Conservation (phyloP, 2,888 invertebrate genomes). For the Neoaliturus tenellus region DNA sequence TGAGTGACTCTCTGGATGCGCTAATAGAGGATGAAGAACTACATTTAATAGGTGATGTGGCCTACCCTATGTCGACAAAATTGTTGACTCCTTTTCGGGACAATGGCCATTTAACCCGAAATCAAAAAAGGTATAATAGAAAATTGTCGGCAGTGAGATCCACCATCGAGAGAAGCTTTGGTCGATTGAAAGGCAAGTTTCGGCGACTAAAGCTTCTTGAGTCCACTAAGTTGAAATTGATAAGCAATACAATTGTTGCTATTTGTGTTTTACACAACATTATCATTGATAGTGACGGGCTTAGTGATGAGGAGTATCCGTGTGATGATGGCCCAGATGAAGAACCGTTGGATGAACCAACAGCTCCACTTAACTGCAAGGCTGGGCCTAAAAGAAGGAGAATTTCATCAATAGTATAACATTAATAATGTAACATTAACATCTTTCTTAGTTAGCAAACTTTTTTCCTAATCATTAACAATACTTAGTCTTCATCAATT, state of each 20-base stretch:
- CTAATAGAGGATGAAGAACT: background rate
- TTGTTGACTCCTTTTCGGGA: conserved; percentile 12
- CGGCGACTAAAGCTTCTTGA: conserved; percentile 12
- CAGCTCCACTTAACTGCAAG: background rate
- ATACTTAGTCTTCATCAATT: no score
- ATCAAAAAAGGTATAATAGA: background rate
- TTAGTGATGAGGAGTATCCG: background rate
- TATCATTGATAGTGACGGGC: background rate
- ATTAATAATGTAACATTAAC: background rate
- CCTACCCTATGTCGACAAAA: background rate
- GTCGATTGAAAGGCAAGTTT: conserved; percentile 17
- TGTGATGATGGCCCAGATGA: background rate
- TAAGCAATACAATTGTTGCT: background rate
- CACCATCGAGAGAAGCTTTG: background rate
- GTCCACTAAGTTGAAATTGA: background rate
- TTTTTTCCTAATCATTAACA: no score
- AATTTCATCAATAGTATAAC: background rate
- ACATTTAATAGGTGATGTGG: conserved; percentile 22
- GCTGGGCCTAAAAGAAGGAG: background rate
- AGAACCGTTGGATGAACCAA: background rate
- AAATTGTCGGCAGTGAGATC: conserved; percentile 18
- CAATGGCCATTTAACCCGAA: background rate
- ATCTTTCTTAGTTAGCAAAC: no score
- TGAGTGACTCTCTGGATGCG: background rate
- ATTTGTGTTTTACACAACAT: background rate